Percentiles rank a stretch among this genome's conserved stretches.
Conservation (phyloP, 2,797 vertebrate genomes). For the Syngnathus rostellatus region DNA sequence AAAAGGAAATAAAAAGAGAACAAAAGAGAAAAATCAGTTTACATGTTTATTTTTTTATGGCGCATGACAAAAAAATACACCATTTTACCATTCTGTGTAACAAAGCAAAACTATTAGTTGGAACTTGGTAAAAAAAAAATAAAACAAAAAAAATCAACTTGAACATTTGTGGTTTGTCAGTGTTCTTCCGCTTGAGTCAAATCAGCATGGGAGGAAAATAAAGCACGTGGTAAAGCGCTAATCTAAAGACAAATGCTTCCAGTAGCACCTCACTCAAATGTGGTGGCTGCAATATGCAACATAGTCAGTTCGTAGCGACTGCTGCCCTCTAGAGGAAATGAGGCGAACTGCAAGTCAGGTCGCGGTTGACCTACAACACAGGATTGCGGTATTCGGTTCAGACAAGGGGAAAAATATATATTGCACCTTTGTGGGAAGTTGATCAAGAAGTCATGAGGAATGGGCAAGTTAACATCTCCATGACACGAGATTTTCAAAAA, state of each 20-base stretch:
- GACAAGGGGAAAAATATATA: slow-evolving; percentile 52
- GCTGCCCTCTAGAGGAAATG: slow-evolving; percentile 42
- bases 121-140: slow-evolving; percentile 50
- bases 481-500: background rate
- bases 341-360: slow-evolving; percentile 40
- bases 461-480: background rate
- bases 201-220: slow-evolving; percentile 17
- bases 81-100: slow-evolving; percentile 48
- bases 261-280: slow-evolving; percentile 42
- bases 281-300: slow-evolving; percentile 76
- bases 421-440: slow-evolving; percentile 67
- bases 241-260: slow-evolving; percentile 46
- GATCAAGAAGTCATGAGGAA: slow-evolving; percentile 40
- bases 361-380: slow-evolving; percentile 53
- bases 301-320: slow-evolving; percentile 59
- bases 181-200: slow-evolving; percentile 40
- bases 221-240: slow-evolving; percentile 37
- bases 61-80: slow-evolving; percentile 38
- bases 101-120: slow-evolving; percentile 48
- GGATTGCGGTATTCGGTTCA: slow-evolving; percentile 58
- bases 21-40: slow-evolving; percentile 2
- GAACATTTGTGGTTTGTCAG: slow-evolving; percentile 39
- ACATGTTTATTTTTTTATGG: slow-evolving; percentile 51
- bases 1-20: slow-evolving; percentile 5
- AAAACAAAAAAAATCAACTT: slow-evolving; percentile 55